Conservation (phyloP, 2,113 vertebrate genomes). For the Panurus biarmicus region DNA sequence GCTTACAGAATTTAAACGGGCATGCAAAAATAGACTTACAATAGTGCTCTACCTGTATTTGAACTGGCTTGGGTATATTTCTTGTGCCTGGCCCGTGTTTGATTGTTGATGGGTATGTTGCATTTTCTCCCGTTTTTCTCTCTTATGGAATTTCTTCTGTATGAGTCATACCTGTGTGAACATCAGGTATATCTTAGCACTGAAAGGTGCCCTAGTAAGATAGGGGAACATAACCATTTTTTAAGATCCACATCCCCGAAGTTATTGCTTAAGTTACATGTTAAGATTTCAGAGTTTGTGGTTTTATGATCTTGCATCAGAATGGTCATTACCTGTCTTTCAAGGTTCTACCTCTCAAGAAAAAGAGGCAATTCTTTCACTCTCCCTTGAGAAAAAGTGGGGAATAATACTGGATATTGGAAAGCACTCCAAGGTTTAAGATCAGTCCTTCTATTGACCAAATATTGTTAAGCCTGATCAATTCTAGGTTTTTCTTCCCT, state of each 20-base stretch:
- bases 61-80: constrained; percentile 5
- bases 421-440: not conserved
- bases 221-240: not conserved
- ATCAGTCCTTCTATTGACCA: not conserved
- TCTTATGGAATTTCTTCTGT: not conserved
- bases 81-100: not conserved
- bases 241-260: not conserved
- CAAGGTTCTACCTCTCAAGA: not conserved
- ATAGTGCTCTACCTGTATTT: constrained; percentile 33
- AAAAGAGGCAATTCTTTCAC: not conserved
- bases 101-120: not conserved
- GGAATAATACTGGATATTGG: not conserved
- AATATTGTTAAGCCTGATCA: not conserved
- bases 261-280: not conserved
- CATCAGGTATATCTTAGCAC: not conserved
- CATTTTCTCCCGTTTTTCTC: not conserved
- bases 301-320: not conserved
- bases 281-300: not conserved
- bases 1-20: constrained; percentile 55
- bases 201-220: not conserved
- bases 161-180: not conserved
- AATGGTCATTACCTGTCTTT: not conserved
- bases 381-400: not conserved
- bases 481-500: not conserved
- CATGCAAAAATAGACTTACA: constrained; percentile 41